Conservation (phyloP, 2,113 vertebrate species). For the Lasiurus borealis region DNA sequence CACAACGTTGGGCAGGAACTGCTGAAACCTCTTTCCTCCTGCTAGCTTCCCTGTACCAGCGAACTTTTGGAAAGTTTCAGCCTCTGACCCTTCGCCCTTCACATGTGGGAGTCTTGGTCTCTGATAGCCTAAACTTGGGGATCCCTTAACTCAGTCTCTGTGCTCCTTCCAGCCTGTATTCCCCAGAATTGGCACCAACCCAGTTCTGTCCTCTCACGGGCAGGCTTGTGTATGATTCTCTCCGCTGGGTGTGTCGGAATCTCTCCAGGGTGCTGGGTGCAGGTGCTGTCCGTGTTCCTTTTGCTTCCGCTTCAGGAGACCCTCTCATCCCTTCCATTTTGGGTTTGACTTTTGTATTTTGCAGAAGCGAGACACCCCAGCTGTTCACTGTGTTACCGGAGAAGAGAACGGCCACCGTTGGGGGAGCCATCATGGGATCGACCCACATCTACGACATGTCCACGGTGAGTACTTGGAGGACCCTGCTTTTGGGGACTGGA, state of each 20-base stretch:
- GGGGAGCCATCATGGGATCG: conserved; percentile 95
- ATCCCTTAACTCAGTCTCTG: not conserved
- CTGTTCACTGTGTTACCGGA: conserved; percentile 94
- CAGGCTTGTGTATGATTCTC: not conserved
- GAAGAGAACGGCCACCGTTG: conserved; percentile 92
- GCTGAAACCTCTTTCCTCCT: not conserved
- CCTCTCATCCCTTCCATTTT: not conserved
- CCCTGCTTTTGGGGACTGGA: not conserved
- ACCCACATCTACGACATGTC: conserved; percentile 96
- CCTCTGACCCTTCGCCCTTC: not conserved
- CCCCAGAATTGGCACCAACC: not conserved
- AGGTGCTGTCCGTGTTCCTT: not conserved
- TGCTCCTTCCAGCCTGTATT: not conserved
- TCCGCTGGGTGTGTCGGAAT: not conserved
- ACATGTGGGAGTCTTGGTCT: not conserved
- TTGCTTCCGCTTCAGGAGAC: not conserved
- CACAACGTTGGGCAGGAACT: not conserved
- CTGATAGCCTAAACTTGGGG: not conserved
- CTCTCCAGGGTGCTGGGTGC: not conserved
- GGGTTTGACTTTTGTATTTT: conserved; percentile 35
- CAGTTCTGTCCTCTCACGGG: not conserved
- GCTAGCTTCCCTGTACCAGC: not conserved
- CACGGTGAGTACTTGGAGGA: conserved; percentile 76
- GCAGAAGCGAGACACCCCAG: conserved; percentile 94
- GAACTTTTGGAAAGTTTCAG: not conserved